Percentiles rank a stretch among this genome's conserved stretches.
phyloP scores from a whole-genome alignment of 2,888 invertebrate genomes.

The Cryptocheilus praepositus region DNA sequence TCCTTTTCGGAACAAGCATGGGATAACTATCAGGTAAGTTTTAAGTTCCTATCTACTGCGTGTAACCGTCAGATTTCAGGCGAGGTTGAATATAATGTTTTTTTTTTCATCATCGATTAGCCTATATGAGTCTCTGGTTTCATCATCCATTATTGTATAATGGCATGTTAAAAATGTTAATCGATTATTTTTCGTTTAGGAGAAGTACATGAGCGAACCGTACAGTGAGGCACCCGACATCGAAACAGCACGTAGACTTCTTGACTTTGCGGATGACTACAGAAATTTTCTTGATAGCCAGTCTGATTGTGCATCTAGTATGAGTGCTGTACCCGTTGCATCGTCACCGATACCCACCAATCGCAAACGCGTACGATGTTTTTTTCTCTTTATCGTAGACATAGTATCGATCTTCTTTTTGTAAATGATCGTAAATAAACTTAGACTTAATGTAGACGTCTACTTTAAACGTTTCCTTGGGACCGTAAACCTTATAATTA shows the following conservation, averaged over 20 bases:
- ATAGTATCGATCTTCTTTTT: conserved; percentile 57
- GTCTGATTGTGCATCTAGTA: conserved; percentile 89
- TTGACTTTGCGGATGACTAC: conserved; percentile 94
- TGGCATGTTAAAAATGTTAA: neutral
- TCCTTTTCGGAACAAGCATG: conserved; percentile 94
- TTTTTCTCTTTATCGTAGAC: conserved; percentile 56
- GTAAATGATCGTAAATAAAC: conserved; percentile 15
- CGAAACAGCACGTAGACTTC: conserved; percentile 86
- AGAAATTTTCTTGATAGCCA: conserved; percentile 92
- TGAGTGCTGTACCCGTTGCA: conserved; percentile 80
- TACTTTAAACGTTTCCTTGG: too few species aligned
- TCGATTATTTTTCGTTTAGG: conserved; percentile 77
- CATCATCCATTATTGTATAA: too few species aligned
- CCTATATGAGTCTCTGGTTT: too few species aligned
- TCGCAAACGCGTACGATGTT: conserved; percentile 67
- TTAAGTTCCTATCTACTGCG: too few species aligned
- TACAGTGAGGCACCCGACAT: conserved; percentile 92
- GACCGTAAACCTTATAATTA: too few species aligned
- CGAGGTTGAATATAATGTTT: too few species aligned
- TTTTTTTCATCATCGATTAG: too few species aligned
- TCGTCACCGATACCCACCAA: conserved; percentile 74
- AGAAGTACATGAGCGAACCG: conserved; percentile 93
- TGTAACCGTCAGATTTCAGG: too few species aligned
- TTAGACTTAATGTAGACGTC: too few species aligned
- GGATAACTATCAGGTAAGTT: conserved; percentile 93